Evolutionary conservation across 2,888 invertebrate species (phyloP), one percentile per base, ranked within the genome.

Genomic region (Dryococelus australis): DNA sequence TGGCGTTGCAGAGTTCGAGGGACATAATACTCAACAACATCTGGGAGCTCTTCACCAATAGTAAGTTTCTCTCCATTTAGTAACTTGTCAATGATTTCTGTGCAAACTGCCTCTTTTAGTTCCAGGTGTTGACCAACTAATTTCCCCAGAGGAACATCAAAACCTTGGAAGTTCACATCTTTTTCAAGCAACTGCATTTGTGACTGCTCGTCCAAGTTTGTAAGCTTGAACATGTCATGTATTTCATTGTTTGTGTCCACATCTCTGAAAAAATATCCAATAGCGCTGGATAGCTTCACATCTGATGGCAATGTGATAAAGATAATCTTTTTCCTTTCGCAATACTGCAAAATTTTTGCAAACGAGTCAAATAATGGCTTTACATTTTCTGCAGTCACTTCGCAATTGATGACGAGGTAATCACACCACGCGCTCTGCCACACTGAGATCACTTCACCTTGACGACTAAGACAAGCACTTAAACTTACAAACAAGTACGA

Each of bases 11-110:
- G 27, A 28, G 47, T 80, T 20, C 87, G 87, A 5, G 87, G 47
- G n/a, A 87, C 53, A 53, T 87, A 87, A 53, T 84, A 87, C 27
- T 87, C 84, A n/a, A 80, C 51, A 28, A 51, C 28, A n/a, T 43
- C 27, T 43, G 43, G 24, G 12, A 87, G 51, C 53, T 47, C 65
- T 27, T 53, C 35, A 4, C 87, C 87, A 24, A 87, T 27, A 20
- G 27, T 27, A 28, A 83, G 83, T 12, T 84, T 43, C 81, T 87
- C 28, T 12, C 47, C 47, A 26, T 26, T 43, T n/a, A 87, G 27
- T 9, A 87, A 47, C 24, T 47, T 43, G 27, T 26, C n/a, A 10
- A 84, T 81, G 16, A 84, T 26, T 6, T 87, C 81, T 47, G 83
- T 84, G 51, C 47, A 81, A 9, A 87, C n/a, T 43, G 47, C 51